Base-by-base conservation (phyloP, 2,797 vertebrate genomes). In the Syndactyla subalaris region DNA sequence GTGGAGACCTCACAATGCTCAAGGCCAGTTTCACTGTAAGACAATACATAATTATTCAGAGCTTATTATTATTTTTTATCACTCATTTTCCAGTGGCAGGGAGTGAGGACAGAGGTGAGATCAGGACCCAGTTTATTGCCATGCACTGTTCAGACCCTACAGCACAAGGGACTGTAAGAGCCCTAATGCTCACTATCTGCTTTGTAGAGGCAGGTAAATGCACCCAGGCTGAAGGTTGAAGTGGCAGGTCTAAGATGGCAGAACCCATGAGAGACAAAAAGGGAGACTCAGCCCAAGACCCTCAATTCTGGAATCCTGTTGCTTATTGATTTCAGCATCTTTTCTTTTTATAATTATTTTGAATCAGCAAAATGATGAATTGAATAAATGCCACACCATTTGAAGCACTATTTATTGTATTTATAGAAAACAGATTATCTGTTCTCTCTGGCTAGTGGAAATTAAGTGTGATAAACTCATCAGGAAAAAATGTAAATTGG, bases 61-160 rank as follows among this genome's bases (percentile, higher is more conserved):
- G 43, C 59, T 93, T 78, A 85, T 82, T 94, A 92, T 95, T 95
- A 92, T 93, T 93, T 85, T 95, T 95, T 94, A 75, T 91, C 86
- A 19, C 72, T 88, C 32, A 1, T 89, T 83, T 89, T 85, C 43
- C 74, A 82, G 71, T 79, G 62, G 62, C 80, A 67, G 2, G 4
- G 48, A 91, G 66, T 0, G 22, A 92, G 75, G 88, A 58, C 72
- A 89, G 45, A 39, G 81, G n/a, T 43, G 80, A 89, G 71, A 76
- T 77, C 92, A 92, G 92, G 77, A 76, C 67, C 67, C 34, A 54
- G 71, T 80, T 95, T 89, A 55, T 16, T 76, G 30, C 65, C 49
- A 10, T 3, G 55, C n/a, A 18, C 59, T 4, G 73, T 71, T 52
- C 77, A 73, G 79, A 6, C 4, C 45, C 59, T 84, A 67, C 82